Conservation (phyloP, 1,140 invertebrate species). For the Neodiprion virginianus region DNA sequence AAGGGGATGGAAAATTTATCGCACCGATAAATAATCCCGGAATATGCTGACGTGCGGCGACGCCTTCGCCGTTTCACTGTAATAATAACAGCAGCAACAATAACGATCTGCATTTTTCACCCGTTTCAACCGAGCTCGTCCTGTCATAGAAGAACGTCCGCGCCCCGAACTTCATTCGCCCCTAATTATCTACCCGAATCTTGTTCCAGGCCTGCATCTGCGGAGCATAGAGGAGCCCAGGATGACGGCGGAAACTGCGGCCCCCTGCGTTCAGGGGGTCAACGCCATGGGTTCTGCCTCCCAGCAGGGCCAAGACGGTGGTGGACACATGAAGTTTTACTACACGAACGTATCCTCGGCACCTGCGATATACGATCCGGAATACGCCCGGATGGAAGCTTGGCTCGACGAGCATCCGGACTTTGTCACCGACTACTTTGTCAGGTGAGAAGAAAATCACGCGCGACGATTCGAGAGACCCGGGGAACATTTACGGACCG, state of each 20-base stretch:
- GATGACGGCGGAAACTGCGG: conserved; percentile 73
- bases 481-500: no score
- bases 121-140: not conserved
- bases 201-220: conserved; percentile 76
- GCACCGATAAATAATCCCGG: conserved; percentile 14
- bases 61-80: conserved; percentile 13
- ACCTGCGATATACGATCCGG: conserved; percentile 75
- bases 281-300: conserved; percentile 59
- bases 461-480: no score
- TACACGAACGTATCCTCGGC: conserved; percentile 49
- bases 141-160: no score
- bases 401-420: conserved; percentile 97
- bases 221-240: conserved; percentile 80
- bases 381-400: conserved; percentile 85
- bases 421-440: conserved; percentile 94
- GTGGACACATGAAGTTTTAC: conserved; percentile 25
- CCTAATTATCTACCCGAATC: conserved; percentile 31
- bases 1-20: not conserved
- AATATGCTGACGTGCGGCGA: conserved; percentile 13
- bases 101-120: not conserved
- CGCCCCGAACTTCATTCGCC: conserved; percentile 6
- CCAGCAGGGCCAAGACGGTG: conserved; percentile 41
- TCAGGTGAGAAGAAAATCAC: conserved; percentile 68
- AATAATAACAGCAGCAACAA: not conserved
- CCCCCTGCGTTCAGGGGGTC: conserved; percentile 59